These are phyloP conservation scores for Euwallacea similis DNA, from an alignment of 1,140 invertebrate genomes.

Conservation along the genomic window DNA sequence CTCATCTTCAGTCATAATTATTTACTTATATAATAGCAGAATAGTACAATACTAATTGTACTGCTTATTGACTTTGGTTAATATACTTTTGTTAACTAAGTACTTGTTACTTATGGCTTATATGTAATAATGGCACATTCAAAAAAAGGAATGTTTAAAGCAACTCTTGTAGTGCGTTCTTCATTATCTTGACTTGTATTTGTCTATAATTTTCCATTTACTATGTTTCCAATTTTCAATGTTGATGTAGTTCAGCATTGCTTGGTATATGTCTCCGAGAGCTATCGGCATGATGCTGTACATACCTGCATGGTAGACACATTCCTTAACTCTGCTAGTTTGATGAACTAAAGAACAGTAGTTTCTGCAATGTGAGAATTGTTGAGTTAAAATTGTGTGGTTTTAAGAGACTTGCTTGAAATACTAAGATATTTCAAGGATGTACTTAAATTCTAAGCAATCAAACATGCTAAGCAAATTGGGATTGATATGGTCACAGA, in stretches of 20 bases:
- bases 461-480: no score
- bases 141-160: neutral
- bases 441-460: no score
- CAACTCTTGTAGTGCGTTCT: neutral
- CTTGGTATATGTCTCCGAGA: constrained; percentile 22
- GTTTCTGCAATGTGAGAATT: no score
- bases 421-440: no score
- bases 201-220: constrained; percentile 51
- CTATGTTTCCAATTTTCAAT: constrained; percentile 51
- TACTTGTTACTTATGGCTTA: neutral
- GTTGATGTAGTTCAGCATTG: constrained; percentile 44
- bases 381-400: no score
- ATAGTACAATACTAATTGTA: constrained; percentile 15
- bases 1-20: constrained; percentile 43
- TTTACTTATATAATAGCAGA: constrained; percentile 1
- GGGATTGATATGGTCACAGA: no score
- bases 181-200: constrained; percentile 43
- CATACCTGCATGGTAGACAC: constrained; percentile 45
- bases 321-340: constrained; percentile 39
- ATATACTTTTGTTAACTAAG: constrained; percentile 2
- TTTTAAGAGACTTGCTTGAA: no score
- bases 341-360: no score
- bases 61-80: constrained; percentile 32
- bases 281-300: constrained; percentile 34
- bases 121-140: no score